Base-by-base conservation (phyloP, 2,797 vertebrate species). In the Euthynnus affinis region DNA sequence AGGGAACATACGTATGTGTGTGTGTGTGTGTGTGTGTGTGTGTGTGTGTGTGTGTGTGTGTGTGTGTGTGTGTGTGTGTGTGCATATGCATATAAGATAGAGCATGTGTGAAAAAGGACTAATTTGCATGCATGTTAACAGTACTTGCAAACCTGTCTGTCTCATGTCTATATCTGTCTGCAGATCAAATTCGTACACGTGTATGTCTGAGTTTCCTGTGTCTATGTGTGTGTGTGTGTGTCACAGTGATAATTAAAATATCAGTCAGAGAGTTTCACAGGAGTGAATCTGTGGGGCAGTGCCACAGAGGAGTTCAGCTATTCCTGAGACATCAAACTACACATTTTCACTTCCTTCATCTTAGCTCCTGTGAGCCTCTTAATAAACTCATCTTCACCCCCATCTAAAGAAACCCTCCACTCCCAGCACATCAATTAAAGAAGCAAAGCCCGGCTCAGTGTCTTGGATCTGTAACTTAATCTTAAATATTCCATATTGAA, bases 351-450 rank as follows among this genome's bases (percentile, higher is more conserved):
- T 84, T 83, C 75, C 80, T 87, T 90, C 87, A 89, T 87, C 80
- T 80, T 65, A 10, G 18, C 78, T 87, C 88, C 82, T 87, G 64
- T 56, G 81, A 87, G 80, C 67, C 84, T 84, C 69, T 88, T 88
- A 90, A 91, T 92, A 87, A 89, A 89, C 83, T 85, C 86, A 62
- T 90, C 86, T 82, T 88, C 82, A 82, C 70, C 78, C 60, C 67
- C 72, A 67, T 83, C 78, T 74, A 60, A 84, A 76, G 71, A 81
- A 83, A 72, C 70, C 64, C 58, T 88, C 49, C 78, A 63, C 65
- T 88, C 74, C 58, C 79, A 60, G 61, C 63, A 80, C 81, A 87
- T 89, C 84, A 88, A 88, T 92, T 92, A 89, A 89, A 90, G 58
- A 78, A 83, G 67, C 66, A 71, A 74, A 77, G 72, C 80, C 77